Evolutionary conservation across 2,797 vertebrate species (phyloP).

Genomic region (Micrastur ruficollis): DNA sequence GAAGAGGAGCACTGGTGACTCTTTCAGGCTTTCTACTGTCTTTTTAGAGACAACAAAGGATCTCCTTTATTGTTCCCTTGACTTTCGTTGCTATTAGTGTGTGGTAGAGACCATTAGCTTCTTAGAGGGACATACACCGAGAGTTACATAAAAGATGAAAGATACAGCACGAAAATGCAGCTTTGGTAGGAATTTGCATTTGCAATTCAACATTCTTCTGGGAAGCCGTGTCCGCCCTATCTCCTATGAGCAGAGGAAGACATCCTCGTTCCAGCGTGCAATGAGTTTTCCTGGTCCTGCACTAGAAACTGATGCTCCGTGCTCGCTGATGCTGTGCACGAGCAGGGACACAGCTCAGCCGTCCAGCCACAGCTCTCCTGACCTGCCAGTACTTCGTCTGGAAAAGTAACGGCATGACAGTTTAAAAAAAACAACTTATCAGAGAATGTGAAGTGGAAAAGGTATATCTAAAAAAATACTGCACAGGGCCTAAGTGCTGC

Average conservation of each 20-base stretch:
- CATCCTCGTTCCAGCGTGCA: rapidly evolving
- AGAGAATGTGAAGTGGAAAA: background rate
- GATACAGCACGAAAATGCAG: background rate
- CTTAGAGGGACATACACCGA: background rate
- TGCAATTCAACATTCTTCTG: background rate
- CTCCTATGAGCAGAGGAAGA: background rate
- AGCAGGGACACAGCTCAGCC: background rate
- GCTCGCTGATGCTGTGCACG: rapidly evolving
- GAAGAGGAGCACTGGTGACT: background rate
- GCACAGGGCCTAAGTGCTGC: background rate
- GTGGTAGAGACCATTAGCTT: background rate
- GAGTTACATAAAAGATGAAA: background rate
- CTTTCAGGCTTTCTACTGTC: background rate
- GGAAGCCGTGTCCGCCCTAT: background rate
- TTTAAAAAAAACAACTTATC: rapidly evolving
- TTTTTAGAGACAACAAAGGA: background rate
- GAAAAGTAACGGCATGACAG: background rate
- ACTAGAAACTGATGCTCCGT: background rate
- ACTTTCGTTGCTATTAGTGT: background rate
- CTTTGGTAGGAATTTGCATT: background rate
- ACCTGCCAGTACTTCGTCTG: background rate
- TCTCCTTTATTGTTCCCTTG: background rate
- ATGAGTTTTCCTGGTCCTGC: background rate
- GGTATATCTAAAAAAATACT: background rate
- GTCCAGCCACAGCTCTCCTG: background rate